Conservation (phyloP, 2,113 vertebrate genomes). For the Ciconia maguari region DNA sequence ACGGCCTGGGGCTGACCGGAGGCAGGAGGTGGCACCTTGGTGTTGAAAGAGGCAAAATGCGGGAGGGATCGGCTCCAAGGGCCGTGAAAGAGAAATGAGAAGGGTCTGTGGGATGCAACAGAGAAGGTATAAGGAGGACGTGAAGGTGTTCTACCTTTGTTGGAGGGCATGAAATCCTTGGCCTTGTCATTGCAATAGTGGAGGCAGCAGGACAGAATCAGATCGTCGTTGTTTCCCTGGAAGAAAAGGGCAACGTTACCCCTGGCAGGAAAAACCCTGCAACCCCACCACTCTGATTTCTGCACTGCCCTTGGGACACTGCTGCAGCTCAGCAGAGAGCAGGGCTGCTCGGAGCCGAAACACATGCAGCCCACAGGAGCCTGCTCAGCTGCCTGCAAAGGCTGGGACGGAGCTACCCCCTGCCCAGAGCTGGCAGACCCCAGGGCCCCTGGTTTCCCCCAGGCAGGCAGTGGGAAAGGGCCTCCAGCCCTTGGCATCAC, state of each 20-base stretch:
- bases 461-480: neutral
- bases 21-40: slow-evolving; percentile 49
- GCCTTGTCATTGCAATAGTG: slow-evolving; percentile 98
- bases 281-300: neutral
- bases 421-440: rapidly evolving
- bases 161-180: slow-evolving; percentile 91
- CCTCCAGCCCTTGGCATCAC: neutral
- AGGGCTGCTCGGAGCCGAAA: neutral
- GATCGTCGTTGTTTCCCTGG: slow-evolving; percentile 95
- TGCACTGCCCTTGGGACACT: rapidly evolving
- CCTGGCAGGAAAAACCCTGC: neutral
- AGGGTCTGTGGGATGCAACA: neutral
- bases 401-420: neutral
- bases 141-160: slow-evolving; percentile 80
- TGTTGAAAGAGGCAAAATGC: slow-evolving; percentile 38
- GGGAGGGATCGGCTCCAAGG: neutral
- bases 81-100: neutral
- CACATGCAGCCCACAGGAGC: rapidly evolving
- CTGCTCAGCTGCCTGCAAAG: neutral
- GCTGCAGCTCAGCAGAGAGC: neutral
- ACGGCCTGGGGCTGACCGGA: neutral
- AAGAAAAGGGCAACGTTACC: slow-evolving; percentile 4
- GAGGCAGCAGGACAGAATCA: slow-evolving; percentile 86
- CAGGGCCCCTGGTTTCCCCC: neutral
- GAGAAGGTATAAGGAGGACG: neutral